A percentile compares a stretch with the other conserved stretches of the same genome.
Evolutionary conservation across 2,797 vertebrate species (phyloP).

Genomic region (Danio kyathit): DNA sequence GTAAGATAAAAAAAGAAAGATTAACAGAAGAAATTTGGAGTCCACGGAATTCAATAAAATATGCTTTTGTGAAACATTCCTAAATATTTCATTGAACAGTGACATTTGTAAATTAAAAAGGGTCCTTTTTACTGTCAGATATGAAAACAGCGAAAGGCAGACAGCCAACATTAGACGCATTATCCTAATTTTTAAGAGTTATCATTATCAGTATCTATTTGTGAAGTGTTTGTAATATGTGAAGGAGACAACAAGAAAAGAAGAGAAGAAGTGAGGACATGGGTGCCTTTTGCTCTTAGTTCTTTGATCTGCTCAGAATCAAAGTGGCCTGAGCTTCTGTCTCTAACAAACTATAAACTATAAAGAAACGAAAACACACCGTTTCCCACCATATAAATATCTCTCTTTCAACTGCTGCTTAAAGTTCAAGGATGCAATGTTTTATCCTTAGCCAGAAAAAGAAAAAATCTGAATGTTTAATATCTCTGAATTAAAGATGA

Average conservation of each 20-base stretch:
- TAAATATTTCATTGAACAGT: not conserved
- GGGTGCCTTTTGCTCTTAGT: constrained; percentile 50
- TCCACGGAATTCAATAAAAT: not conserved
- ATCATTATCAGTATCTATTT: not conserved
- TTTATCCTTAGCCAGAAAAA: not conserved
- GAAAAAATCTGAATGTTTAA: not conserved
- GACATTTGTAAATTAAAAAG: not conserved
- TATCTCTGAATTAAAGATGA: not conserved
- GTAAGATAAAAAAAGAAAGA: not conserved
- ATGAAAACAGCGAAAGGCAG: not conserved
- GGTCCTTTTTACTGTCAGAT: not conserved
- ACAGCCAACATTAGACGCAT: not conserved
- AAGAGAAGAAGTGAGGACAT: not conserved
- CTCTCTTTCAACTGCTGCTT: not conserved
- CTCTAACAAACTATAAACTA: constrained; percentile 65
- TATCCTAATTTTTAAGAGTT: not conserved
- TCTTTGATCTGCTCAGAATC: constrained; percentile 56
- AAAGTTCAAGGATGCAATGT: not conserved
- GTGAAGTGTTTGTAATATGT: not conserved
- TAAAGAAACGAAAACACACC: constrained; percentile 37
- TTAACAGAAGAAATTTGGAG: too few relatives aligned
- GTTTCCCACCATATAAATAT: constrained; percentile 5
- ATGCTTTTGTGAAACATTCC: not conserved
- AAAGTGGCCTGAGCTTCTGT: constrained; percentile 27
- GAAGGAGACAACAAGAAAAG: not conserved